Evolutionary conservation across 1,140 invertebrate genomes (phyloP).

Genomic region (Drosophila repletoides): DNA sequence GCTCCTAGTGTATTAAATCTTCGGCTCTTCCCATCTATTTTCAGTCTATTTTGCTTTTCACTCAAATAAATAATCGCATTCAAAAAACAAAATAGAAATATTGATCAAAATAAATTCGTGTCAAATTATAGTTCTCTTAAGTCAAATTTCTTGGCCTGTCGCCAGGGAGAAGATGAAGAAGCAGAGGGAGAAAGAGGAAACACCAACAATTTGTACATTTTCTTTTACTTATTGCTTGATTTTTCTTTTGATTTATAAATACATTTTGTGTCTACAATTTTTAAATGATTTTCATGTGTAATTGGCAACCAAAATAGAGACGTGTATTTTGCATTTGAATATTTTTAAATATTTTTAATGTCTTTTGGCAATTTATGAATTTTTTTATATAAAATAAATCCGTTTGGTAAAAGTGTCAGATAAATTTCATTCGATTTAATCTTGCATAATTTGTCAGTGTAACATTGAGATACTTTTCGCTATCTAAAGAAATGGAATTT

Average conservation of each 20-base stretch:
- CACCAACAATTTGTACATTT: conserved; percentile 15
- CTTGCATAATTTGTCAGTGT: too few species aligned
- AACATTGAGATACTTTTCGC: too few species aligned
- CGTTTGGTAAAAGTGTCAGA: neutral
- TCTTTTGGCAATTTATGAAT: conserved; percentile 10
- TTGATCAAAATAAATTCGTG: conserved; percentile 61
- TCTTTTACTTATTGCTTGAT: neutral
- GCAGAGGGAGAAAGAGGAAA: neutral
- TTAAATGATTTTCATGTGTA: conserved; percentile 20
- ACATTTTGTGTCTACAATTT: conserved; percentile 11
- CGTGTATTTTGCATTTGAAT: conserved; percentile 2
- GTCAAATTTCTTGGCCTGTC: conserved; percentile 58
- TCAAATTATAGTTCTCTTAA: conserved; percentile 73
- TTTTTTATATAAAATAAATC: neutral
- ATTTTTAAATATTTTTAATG: conserved; percentile 16
- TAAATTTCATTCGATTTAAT: neutral
- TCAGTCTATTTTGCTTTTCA: too few species aligned
- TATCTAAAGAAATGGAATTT: too few species aligned
- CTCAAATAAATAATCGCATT: too few species aligned
- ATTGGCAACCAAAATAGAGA: conserved; percentile 30
- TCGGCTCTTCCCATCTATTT: too few species aligned
- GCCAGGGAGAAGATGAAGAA: conserved; percentile 8
- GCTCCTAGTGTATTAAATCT: too few species aligned
- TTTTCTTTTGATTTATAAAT: conserved; percentile 17
- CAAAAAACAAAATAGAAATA: conserved; percentile 24